Conservation (phyloP, 1,140 invertebrate genomes). For the Rhynchophorus ferrugineus region DNA sequence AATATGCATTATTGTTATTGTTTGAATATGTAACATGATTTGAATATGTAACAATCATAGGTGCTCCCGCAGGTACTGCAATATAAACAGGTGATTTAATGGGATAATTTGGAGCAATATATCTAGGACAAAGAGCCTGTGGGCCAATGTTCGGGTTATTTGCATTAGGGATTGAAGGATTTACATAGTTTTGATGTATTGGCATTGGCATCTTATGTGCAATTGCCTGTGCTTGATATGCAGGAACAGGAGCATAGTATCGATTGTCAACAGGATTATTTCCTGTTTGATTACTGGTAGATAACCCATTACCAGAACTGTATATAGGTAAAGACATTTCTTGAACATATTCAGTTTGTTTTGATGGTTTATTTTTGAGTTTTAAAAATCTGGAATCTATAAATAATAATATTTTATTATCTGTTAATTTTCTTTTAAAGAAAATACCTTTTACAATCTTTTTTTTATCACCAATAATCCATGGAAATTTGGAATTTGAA, state of each 20-base stretch:
- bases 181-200: not conserved
- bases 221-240: constrained; percentile 5
- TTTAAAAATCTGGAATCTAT: not conserved
- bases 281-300: not conserved
- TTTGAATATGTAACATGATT: no score
- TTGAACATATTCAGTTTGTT: not conserved
- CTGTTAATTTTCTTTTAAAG: not conserved
- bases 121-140: not conserved
- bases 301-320: no score
- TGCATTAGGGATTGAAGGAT: not conserved
- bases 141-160: no score
- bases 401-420: not conserved
- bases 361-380: not conserved
- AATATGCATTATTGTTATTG: constrained; percentile 1
- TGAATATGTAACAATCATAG: constrained; percentile 9
- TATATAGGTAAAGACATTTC: no score
- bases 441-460: not conserved
- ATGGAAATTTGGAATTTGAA: constrained; percentile 31
- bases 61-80: constrained; percentile 10
- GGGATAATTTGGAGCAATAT: constrained; percentile 3
- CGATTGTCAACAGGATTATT: constrained; percentile 4
- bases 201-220: constrained; percentile 1
- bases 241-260: constrained; percentile 1
- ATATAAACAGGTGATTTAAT: constrained; percentile 8
- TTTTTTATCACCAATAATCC: constrained; percentile 22